Base-by-base conservation (phyloP, 2,888 invertebrate species). In the Leptinotarsa juncta region DNA sequence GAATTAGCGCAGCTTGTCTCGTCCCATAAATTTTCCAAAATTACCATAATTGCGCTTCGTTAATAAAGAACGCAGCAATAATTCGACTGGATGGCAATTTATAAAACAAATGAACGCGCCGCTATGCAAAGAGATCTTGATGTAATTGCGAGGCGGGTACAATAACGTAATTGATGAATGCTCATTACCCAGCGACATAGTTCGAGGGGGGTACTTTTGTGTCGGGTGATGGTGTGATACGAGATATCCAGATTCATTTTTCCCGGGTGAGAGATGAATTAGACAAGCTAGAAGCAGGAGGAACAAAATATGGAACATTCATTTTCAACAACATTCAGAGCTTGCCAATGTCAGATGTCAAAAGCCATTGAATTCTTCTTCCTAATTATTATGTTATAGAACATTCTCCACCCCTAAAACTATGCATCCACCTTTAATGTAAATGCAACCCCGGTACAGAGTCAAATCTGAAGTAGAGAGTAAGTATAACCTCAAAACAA, bases 141-240 rank as follows among this genome's bases (percentile, higher is more conserved):
- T 67, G 65, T 72, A 80, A 80, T 80, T 77, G 76, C 76, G 72
- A 75, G 77, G 78, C 77, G 76, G 75, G 62, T 55, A 70, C 72
- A 70, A 75, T 70, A 62, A 62, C 18, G 67, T 75, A 70, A 75
- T 75, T 72, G 72, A 72, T 72, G 72, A 67, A 70, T 62, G 53
- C 70, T 72, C 69, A 75, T 75, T 72, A 75, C 72, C 14, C 69
- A 69, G 69, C 42, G 69, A 69, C 69, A 57, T 10, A 55, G 49
- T 48, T 50, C 48, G 55, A 69, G 69, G 65, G 65, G 69, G 69
- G 53, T 26, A 62, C 65, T 62, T 49, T 71, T 71, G 71, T 71
- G 50, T 18, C 10, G 32, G 50, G 65, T 3, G 32, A 69, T 14
- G n/a, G 16, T 7, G 18, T 49, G 65, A 50, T 71, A 49, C n/a